Evolutionary conservation across 2,888 invertebrate genomes (phyloP), one percentile per base, ranked within the genome.

Genomic region (Gandaritis pyraliata): DNA sequence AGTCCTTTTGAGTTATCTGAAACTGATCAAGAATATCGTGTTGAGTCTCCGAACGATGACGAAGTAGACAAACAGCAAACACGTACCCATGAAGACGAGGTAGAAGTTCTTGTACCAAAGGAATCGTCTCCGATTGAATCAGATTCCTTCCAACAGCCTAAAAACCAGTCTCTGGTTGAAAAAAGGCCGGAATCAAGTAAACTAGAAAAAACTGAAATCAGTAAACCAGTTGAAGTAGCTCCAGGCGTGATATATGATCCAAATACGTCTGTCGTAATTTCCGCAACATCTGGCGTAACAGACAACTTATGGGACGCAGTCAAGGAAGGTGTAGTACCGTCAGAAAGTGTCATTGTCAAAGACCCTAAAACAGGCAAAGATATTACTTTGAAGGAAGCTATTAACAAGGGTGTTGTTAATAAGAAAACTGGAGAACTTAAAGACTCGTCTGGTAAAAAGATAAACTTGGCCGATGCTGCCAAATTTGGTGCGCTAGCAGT

Each of bases 221-320:
- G 54, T 39, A 64, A 69, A 57, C 62, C 65, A 23, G 52, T 96
- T n/a, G 94, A 95, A 88, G 93, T 96, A 45, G 92, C 94, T 30
- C 94, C 94, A 0, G 96, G 95, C 13, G 90, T 95, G 11, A 94
- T 96, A 71, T 96, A 95, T 78, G 96, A 97, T 85, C 96, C 96
- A 0, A 93, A 94, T 16, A 94, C 95, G 33, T 94, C 95, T 1
- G 81, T 94, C 36, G 93, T 96, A 3, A 94, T 95, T 72, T 94
- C 95, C 55, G 93, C 95, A 0, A 93, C 94, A 69, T 93, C 93
- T 16, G 95, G 95, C 11, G 87, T 94, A 73, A 93, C 95, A 0
- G 93, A 94, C 58, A 94, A 95, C 78, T 86, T 97, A 47, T 81
- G 96, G 53, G 90, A 94, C 68, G 97, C 98, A 10, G 94, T 98